Base-by-base conservation (phyloP, 2,797 vertebrate species). In the Spheniscus humboldti region DNA sequence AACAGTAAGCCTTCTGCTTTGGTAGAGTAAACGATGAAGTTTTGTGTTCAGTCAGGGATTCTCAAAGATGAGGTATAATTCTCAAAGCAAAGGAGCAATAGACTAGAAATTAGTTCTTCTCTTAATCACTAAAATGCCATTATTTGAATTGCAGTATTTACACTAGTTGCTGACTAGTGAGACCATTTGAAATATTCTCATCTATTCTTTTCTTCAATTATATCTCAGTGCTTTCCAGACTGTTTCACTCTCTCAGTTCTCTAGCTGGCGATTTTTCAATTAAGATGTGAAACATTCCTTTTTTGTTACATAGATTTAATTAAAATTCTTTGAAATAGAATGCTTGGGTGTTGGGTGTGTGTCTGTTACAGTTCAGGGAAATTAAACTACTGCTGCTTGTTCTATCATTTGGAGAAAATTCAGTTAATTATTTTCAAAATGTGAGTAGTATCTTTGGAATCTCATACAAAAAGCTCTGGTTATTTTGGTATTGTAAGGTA, bases 221-320 rank as follows among this genome's bases (percentile, higher is more conserved):
- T 80, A 83, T 92, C 79, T 94, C 73, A 18, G 28, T 78, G 68
- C 71, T 93, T 88, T 75, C 74, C 62, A 92, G 72, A 35, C 59
- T 18, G 50, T 86, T 95, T 94, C 85, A 22, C 66, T 78, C 67
- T 84, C 91, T 95, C 76, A 18, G 62, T 96, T 96, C 73, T 97
- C 88, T 87, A 92, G 81, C 80, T 96, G 87, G 87, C 13, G 11
- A 88, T 95, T 94, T 97, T 96, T 97, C 93, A 94, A 93, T 96
- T 95, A 96, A 96, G 95, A 96, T 72, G 81, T 87, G 69, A 94
- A 80, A 85, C 57, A 45, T 79, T 93, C 37, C 47, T 94, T 96
- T 95, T 95, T 93, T 94, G 78, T 96, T 96, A 90, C 79, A 86
- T 94, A 86, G 84, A 93, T 96, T 95, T 96, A 97, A 97, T 97